Evolutionary conservation across 30 jellyfish, hydroid and myxozoan genomes (phyloP).

Genomic region (Turritopsis rubra): DNA sequence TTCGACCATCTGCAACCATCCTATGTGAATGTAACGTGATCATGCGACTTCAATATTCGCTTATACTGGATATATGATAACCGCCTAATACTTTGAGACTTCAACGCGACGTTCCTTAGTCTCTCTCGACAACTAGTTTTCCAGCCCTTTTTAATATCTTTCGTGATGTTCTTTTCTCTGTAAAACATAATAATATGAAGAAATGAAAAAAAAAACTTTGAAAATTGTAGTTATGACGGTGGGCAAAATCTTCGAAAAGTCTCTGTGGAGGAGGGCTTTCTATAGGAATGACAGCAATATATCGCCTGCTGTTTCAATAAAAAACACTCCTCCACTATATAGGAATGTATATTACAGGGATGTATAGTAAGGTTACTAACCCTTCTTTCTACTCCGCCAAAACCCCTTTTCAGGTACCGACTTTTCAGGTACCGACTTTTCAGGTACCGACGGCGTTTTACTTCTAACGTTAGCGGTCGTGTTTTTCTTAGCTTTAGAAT

Average conservation of each 20-base stretch:
- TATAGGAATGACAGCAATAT: background rate
- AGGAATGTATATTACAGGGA: too few relatives aligned
- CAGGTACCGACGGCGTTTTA: background rate
- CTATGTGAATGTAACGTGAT: too few relatives aligned
- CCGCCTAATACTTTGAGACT: too few relatives aligned
- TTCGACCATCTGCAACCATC: too few relatives aligned
- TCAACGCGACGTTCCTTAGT: background rate
- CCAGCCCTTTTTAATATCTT: background rate
- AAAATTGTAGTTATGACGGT: too few relatives aligned
- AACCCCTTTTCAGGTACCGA: background rate
- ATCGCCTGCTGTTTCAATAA: background rate
- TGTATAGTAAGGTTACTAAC: too few relatives aligned
- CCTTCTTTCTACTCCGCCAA: background rate
- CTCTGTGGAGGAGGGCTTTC: too few relatives aligned
- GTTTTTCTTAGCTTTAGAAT: background rate
- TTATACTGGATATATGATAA: too few relatives aligned
- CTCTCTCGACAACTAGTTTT: background rate
- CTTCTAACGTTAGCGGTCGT: background rate
- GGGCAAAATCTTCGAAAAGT: too few relatives aligned
- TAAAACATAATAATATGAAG: background rate
- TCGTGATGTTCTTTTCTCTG: background rate
- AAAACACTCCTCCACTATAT: background rate
- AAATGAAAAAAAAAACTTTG: too few relatives aligned
- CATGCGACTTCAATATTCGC: too few relatives aligned
- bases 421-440: too few relatives aligned